A percentile compares a stretch with the other conserved stretches of the same genome.
Evolutionary conservation across 2,797 vertebrate species (phyloP).

Genomic region (Microctenopoma steveboyesi): DNA sequence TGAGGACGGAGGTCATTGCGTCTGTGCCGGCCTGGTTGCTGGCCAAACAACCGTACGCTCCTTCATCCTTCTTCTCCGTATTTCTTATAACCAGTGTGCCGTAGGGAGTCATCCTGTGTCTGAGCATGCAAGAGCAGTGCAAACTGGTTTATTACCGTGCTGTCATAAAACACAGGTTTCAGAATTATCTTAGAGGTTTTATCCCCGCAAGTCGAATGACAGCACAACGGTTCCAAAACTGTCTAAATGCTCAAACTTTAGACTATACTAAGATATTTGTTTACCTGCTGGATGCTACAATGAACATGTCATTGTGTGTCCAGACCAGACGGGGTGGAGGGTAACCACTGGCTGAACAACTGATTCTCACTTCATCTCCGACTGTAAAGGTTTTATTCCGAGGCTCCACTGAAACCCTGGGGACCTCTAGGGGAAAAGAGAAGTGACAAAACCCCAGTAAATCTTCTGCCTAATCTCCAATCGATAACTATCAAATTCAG

Average conservation of each 20-base stretch:
- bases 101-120: conserved; percentile 88
- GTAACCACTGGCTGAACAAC: conserved; percentile 89
- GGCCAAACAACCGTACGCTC: conserved; percentile 93
- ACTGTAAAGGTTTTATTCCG: conserved; percentile 89
- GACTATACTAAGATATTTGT: no score
- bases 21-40: conserved; percentile 93
- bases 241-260: no score
- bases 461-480: neutral
- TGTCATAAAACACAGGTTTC: neutral
- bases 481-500: neutral
- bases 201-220: neutral
- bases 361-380: conserved; percentile 89
- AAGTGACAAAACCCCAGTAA: neutral
- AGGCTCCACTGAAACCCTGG: conserved; percentile 87
- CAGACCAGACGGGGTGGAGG: conserved; percentile 89
- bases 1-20: conserved; percentile 84
- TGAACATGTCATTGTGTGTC: conserved; percentile 93
- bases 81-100: conserved; percentile 90
- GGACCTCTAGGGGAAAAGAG: conserved; percentile 81
- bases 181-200: no score
- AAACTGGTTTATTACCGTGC: neutral
- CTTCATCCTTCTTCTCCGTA: conserved; percentile 86
- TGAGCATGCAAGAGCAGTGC: conserved; percentile 56
- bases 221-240: no score
- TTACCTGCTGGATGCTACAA: conserved; percentile 90